Evolutionary conservation across 92 coral and sea anemone species (phyloP), one percentile per base, ranked within the genome.

Genomic region (Porites rus): DNA sequence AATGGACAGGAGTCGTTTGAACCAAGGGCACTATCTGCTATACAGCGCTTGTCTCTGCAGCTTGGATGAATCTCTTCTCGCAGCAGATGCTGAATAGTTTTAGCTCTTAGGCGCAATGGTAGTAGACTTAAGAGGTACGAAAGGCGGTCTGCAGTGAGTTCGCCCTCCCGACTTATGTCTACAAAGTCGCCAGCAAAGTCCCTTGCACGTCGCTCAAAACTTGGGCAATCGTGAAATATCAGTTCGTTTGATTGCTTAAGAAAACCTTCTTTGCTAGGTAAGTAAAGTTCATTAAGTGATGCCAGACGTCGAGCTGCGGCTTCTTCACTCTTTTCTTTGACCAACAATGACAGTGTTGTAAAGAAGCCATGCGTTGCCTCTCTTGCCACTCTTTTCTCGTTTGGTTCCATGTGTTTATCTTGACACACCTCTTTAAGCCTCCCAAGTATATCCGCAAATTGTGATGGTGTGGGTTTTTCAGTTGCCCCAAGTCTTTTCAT

Each of bases 401-500:
- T 95, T 3, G 95, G 95, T 71, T 94, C 93, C 95, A 96, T 92
- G 87, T 76, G 95, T 76, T 93, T 92, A 62, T 93, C 97, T 71
- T 93, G 89, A 63, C 96, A 92, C 31, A 93, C 92, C 61, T 95
- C 96, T 67, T 95, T 95, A 24, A 96, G 78, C 68, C 98, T 84
- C 68, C 89, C 93, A 20, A 96, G 84, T 51, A 96, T 96, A 68
- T 90, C 87, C 10, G 98, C 98, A 69, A 93, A 87, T 79, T 96
- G 99, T 11, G 73, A 14, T 10, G 96, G 98, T 63, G 97, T 95
- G 83, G 98, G 93, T 83, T 89, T 95, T 69, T 95, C 98, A 61
- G 89, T 90, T 24, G 98, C 99, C 19, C 99, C 99, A 62, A 96
- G 94, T 51, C 99, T 93, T 85, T 96, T 95, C 2, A 96, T 77